Evolutionary conservation across 2,888 invertebrate species (phyloP).

Genomic region (Callosobruchus maculatus): DNA sequence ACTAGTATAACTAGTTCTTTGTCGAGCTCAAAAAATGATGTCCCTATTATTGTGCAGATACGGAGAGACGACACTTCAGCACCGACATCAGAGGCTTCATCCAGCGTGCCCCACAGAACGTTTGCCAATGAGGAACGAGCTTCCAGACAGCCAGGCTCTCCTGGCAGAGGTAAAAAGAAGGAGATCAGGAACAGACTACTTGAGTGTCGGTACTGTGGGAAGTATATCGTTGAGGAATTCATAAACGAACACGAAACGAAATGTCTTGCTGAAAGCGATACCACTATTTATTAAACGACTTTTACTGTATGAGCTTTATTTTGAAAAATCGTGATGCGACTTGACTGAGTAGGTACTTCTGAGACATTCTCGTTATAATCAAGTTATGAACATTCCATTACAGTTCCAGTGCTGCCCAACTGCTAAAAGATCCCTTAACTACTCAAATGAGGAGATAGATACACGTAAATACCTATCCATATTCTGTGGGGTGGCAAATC

Average conservation of each 20-base stretch:
- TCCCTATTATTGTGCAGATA: not conserved
- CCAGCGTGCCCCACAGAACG: not conserved
- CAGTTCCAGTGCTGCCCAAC: no score
- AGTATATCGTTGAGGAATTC: slow-evolving; percentile 25
- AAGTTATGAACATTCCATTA: no score
- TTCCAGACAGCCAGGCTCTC: not conserved
- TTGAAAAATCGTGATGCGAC: no score
- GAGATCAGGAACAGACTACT: slow-evolving; percentile 17
- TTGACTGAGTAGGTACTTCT: no score
- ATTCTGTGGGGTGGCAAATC: no score
- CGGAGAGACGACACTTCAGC: not conserved
- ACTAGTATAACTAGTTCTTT: no score
- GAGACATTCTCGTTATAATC: no score
- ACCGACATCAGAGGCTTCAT: not conserved
- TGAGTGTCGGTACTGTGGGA: slow-evolving; percentile 23
- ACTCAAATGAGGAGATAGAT: no score
- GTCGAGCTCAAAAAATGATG: no score
- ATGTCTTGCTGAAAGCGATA: not conserved
- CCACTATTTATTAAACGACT: not conserved
- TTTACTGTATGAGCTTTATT: no score
- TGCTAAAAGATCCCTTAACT: no score
- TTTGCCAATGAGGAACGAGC: not conserved
- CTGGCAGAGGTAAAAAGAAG: slow-evolving; percentile 1
- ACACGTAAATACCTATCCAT: no score
- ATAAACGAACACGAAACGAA: slow-evolving; percentile 20